Evolutionary conservation across 2,888 invertebrate species (phyloP).

Genomic region (Eristalinus aeneus): DNA sequence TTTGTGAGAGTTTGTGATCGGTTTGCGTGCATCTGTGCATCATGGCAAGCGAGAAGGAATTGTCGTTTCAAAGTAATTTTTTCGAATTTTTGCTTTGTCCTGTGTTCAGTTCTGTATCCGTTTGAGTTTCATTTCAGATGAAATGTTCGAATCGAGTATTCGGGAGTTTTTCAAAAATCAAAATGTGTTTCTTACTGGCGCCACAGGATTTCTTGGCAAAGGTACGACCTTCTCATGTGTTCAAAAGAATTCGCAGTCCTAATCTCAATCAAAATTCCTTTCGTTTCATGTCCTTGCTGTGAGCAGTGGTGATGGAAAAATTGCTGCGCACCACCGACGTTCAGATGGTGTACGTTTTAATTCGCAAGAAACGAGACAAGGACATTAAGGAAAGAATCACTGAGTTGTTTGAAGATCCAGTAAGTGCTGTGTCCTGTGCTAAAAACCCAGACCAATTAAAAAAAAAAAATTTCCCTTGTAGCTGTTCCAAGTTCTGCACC

Average conservation of each 20-base stretch:
- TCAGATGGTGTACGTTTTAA: constrained; percentile 82
- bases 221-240: constrained; percentile 72
- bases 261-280: constrained; percentile 6
- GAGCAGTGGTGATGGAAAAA: constrained; percentile 83
- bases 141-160: constrained; percentile 75
- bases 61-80: constrained; percentile 57
- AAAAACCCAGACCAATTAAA: neutral
- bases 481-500: constrained; percentile 73
- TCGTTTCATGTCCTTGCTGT: constrained; percentile 16
- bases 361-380: constrained; percentile 84
- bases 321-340: constrained; percentile 83
- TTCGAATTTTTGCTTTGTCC: neutral
- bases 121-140: constrained; percentile 46
- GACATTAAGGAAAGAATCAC: constrained; percentile 85
- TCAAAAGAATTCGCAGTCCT: neutral
- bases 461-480: constrained; percentile 43
- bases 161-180: constrained; percentile 84
- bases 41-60: constrained; percentile 58
- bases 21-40: constrained; percentile 6
- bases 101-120: neutral
- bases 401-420: constrained; percentile 85
- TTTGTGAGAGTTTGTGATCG: neutral
- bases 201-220: constrained; percentile 82
- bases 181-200: constrained; percentile 84
- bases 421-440: constrained; percentile 76